Base-by-base conservation (phyloP, 2,888 invertebrate species). In the Coleophora deauratella region DNA sequence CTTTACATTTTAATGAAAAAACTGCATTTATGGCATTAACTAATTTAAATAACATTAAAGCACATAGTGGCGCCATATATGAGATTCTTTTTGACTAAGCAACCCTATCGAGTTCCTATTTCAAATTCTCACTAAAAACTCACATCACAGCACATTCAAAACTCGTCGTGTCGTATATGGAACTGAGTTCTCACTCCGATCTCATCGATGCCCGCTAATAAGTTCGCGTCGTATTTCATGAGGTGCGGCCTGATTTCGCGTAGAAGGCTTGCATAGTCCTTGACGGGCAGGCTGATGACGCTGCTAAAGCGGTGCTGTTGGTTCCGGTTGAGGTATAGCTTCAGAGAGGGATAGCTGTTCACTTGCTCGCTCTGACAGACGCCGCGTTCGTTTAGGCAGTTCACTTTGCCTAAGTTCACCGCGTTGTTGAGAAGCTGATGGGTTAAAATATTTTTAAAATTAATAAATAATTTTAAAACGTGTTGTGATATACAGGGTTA, bases 301-400 rank as follows among this genome's bases (percentile, higher is more conserved):
- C 63, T 65, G 50, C 71, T 72, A 42, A 66, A 64, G 8, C 55
- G 42, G 33, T 68, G 69, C 8, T 52, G 61, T 0, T 49, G 49
- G 43, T 66, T 74, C 8, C 76, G 54, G 27, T 45, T 52, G 2
- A 80, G 52, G 52, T 81, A 86, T 0, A 86, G 55, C 11, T 66
- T 67, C 2, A 86, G 63, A 0, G 77, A 67, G 0, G 86, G 86
- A 50, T 86, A 86, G 40, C 68, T 66, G 27, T 63, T 63, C 21
- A 86, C 68, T 30, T 74, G 73, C 45, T 86, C 81, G 50, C 75
- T 70, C 43, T 78, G 76, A 49, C 86, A 86, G 1, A 85, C 47
- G 1, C 67, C 64, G 1, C 81, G 67, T 21, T 85, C 82, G 3
- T 58, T 59, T 6, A 80, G 44, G 54, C 86, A 86, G 57, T 86